Conservation (phyloP, 2,888 invertebrate genomes). For the Venustoraphidia nigricollis region DNA sequence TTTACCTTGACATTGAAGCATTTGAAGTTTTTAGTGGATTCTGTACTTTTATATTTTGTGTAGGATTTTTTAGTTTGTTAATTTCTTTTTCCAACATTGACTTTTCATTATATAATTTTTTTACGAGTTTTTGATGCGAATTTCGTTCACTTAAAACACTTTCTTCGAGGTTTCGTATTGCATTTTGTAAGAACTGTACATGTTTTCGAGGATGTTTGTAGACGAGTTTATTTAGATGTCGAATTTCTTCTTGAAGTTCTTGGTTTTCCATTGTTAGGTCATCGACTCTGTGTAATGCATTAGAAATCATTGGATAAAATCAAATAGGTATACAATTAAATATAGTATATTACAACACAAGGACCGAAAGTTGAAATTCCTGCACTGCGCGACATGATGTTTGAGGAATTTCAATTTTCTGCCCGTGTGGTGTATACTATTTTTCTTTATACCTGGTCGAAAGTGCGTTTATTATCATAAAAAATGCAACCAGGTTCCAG, state of each 20-base stretch:
- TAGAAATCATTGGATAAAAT: not conserved
- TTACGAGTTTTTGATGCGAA: constrained; percentile 27
- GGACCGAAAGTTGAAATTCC: too few species aligned
- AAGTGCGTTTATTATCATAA: too few species aligned
- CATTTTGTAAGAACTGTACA: constrained; percentile 20
- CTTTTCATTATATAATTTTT: constrained; percentile 28
- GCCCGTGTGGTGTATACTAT: too few species aligned
- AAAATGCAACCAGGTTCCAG: too few species aligned
- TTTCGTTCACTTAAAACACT: constrained; percentile 26
- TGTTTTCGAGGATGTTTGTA: constrained; percentile 16
- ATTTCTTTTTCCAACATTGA: constrained; percentile 19
- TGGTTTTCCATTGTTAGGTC: constrained; percentile 22
- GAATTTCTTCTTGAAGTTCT: constrained; percentile 19
- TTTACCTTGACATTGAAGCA: too few species aligned
- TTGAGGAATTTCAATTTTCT: too few species aligned
- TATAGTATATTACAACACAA: too few species aligned
- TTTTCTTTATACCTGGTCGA: too few species aligned
- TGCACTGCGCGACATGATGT: too few species aligned
- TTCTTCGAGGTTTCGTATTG: constrained; percentile 27
- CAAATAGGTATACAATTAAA: not conserved
- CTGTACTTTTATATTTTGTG: constrained; percentile 12
- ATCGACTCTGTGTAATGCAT: constrained; percentile 18
- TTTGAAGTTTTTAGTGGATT: too few species aligned
- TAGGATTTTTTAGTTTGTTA: constrained; percentile 18
- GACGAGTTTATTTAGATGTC: constrained; percentile 13